Percentiles rank a stretch among this genome's conserved stretches.
These are phyloP conservation scores for Amphiprion clarkii DNA, from an alignment of 2,797 vertebrate species.

Conservation along the genomic window DNA sequence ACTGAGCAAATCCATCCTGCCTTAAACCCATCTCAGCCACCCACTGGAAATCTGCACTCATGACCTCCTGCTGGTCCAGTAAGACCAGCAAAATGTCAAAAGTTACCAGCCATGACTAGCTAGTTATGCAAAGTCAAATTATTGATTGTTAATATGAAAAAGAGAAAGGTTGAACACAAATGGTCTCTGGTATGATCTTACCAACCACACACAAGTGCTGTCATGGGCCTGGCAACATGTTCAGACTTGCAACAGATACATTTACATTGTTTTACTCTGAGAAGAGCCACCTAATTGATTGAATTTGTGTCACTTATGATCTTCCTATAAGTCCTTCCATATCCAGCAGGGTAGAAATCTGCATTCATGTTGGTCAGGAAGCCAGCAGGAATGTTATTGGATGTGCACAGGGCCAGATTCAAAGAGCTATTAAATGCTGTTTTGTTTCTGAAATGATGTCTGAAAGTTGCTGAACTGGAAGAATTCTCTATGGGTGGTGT, in stretches of 20 bases:
- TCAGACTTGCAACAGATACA: constrained; percentile 70
- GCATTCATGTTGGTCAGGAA: constrained; percentile 51
- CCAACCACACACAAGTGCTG: constrained; percentile 34
- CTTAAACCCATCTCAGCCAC: constrained; percentile 46
- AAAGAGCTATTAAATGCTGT: constrained; percentile 46
- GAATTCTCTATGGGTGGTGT: constrained; percentile 54
- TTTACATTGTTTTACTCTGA: constrained; percentile 74
- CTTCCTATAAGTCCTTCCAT: constrained; percentile 37
- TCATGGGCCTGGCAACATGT: constrained; percentile 49
- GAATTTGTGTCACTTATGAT: constrained; percentile 38
- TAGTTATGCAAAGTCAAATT: constrained; percentile 40
- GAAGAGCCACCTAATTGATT: constrained; percentile 66
- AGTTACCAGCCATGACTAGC: constrained; percentile 49
- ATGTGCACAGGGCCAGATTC: constrained; percentile 69
- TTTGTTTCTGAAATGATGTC: constrained; percentile 43
- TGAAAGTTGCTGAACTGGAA: constrained; percentile 51
- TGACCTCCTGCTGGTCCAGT: constrained; percentile 44
- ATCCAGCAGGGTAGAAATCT: constrained; percentile 39
- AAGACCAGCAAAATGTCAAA: constrained; percentile 42
- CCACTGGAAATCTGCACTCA: constrained; percentile 59
- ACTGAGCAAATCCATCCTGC: constrained; percentile 67
- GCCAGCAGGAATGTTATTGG: constrained; percentile 66
- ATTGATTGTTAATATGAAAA: constrained; percentile 47
- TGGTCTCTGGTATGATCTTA: constrained; percentile 33
- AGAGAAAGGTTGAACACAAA: constrained; percentile 34